A percentile compares a stretch with the other conserved stretches of the same genome.
Conservation (phyloP, 2,888 invertebrate genomes). For the Leptinotarsa tumamoca region DNA sequence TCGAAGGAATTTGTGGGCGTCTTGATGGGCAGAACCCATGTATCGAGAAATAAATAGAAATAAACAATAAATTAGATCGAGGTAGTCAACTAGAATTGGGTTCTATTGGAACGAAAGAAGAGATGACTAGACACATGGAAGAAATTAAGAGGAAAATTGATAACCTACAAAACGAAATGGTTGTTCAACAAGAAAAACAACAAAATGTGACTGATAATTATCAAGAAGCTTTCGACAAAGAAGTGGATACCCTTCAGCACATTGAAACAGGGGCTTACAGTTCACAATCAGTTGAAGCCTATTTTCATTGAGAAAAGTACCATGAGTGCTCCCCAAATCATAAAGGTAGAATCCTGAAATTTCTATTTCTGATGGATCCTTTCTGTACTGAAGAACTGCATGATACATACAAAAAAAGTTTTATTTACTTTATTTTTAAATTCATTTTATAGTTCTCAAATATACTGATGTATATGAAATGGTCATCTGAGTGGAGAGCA, state of each 20-base stretch:
- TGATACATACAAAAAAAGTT: slow-evolving; percentile 75
- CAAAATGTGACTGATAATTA: slow-evolving; percentile 49
- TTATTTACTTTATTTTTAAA: slow-evolving; percentile 21
- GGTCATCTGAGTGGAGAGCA: no score
- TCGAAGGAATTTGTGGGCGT: no score
- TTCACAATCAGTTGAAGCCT: slow-evolving; percentile 57
- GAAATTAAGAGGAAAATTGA: slow-evolving; percentile 56
- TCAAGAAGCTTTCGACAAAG: slow-evolving; percentile 54
- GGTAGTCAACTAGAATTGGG: slow-evolving; percentile 41
- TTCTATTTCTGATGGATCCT: slow-evolving; percentile 67
- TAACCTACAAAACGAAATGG: slow-evolving; percentile 48
- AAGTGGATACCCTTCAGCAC: slow-evolving; percentile 48
- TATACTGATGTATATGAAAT: slow-evolving; percentile 7
- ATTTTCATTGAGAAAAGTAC: slow-evolving; percentile 91
- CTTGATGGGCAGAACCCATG: no score
- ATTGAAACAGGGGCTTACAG: slow-evolving; percentile 53
- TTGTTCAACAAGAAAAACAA: slow-evolving; percentile 48
- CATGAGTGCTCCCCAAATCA: slow-evolving; percentile 94
- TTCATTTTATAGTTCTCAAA: slow-evolving; percentile 7
- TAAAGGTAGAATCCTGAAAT: slow-evolving; percentile 88
- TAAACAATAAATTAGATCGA: slow-evolving; percentile 45
- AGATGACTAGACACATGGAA: slow-evolving; percentile 60
- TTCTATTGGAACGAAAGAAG: slow-evolving; percentile 52
- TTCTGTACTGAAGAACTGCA: slow-evolving; percentile 89
- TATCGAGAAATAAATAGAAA: slow-evolving; percentile 38